These are phyloP conservation scores for Cotesia typhae DNA, from an alignment of 1,140 invertebrate species.

Conservation along the genomic window DNA sequence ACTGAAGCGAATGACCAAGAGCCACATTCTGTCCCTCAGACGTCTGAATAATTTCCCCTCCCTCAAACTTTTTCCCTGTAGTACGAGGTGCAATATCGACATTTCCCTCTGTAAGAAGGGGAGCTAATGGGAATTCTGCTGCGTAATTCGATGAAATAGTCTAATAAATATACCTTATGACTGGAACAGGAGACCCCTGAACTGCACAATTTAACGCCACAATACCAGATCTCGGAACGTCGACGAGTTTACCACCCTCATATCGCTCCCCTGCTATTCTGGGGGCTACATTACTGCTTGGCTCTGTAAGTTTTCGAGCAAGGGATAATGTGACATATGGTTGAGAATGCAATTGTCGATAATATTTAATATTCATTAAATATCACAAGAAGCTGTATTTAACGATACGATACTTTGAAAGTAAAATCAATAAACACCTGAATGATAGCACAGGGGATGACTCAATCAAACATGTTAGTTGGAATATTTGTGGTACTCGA, in stretches of 20 bases:
- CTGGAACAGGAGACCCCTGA: conserved; percentile 72
- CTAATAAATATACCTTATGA: conserved; percentile 68
- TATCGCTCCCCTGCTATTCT: conserved; percentile 74
- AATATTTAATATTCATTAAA: background rate
- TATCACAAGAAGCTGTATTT: conserved; percentile 40
- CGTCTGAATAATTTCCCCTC: conserved; percentile 72
- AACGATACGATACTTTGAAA: conserved; percentile 53
- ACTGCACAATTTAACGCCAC: conserved; percentile 71
- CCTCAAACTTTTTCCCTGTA: conserved; percentile 69
- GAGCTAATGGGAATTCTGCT: background rate
- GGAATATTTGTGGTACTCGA: conserved; percentile 61
- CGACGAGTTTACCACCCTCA: conserved; percentile 73
- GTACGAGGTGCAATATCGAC: conserved; percentile 64
- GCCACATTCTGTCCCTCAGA: conserved; percentile 66
- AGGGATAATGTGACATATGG: background rate
- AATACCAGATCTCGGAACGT: conserved; percentile 67
- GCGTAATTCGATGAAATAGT: conserved; percentile 55
- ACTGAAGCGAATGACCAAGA: conserved; percentile 69
- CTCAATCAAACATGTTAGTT: conserved; percentile 75
- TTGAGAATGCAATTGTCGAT: background rate
- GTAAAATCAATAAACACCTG: conserved; percentile 68
- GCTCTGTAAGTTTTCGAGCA: conserved; percentile 68
- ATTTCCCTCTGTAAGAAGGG: conserved; percentile 30
- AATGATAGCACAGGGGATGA: conserved; percentile 74
- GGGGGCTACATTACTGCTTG: conserved; percentile 73